Base-by-base conservation (phyloP, 2,888 invertebrate species). In the Dolichomitus sp. region DNA sequence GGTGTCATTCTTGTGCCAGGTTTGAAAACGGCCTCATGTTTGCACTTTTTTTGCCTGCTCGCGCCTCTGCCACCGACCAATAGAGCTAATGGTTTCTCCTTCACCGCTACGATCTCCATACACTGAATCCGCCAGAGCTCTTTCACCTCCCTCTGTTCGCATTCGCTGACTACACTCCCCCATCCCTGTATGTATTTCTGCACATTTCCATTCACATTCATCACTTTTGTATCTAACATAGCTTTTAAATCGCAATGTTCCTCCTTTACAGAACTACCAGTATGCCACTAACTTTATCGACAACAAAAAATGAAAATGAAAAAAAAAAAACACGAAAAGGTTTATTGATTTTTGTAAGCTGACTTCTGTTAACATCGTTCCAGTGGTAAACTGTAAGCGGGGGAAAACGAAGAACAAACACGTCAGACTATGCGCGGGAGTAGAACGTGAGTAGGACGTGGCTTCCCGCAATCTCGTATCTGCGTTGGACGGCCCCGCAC, bases 401-500 rank as follows among this genome's bases (percentile, higher is more conserved):
- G 7, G 37, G 17, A 61, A 59, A 59, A 59, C 37, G 33, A 59
- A 61, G 40, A 61, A 37, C 61, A 61, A 61, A 61, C 61, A 61
- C 61, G 61, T 40, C 37, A 61, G 61, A 61, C 61, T 19, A 37
- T 2, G 61, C 37, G 59, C 7, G n/a, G 2, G 33, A 59, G 37
- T 33, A 7, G 17, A 61, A 61, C 19, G 37, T 37, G 61, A 61
- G 40, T 37, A 37, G 61, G 61, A 61, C 61, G 61, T 61, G 61
- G 37, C 37, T 61, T 17, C 12, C 27, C 45, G 42, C 45, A 81
- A 84, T 82, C 86, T 84, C 85, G 81, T 81, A 89, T 91, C 89
- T 89, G 88, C 90, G 85, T 90, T 85, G 85, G 88, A 91, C 90
- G 85, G 85, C 82, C 82, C 84, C 85, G 86, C 87, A 87, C 88